These are phyloP conservation scores for Spea bombifrons DNA, from an alignment of 2,113 vertebrate species.

Conservation along the genomic window DNA sequence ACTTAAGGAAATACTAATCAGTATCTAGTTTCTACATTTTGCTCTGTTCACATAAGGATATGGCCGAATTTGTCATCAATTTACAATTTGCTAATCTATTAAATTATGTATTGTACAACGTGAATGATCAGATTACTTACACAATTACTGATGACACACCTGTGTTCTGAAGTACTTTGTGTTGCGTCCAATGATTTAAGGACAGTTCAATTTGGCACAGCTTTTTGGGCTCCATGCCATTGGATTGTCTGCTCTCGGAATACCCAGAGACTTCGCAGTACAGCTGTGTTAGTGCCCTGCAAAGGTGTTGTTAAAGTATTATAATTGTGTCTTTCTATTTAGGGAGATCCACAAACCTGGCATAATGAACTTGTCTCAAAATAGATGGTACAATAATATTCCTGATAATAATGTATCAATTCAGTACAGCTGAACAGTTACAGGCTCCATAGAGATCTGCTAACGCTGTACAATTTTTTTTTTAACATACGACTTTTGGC, in stretches of 20 bases:
- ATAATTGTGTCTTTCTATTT: slow-evolving; percentile 6
- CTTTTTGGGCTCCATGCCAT: slow-evolving; percentile 2
- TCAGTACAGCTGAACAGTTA: background rate
- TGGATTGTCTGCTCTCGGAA: slow-evolving; percentile 11
- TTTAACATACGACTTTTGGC: slow-evolving; percentile 11
- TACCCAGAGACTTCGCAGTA: background rate
- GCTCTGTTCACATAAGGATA: slow-evolving; percentile 4
- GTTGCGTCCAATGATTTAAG: slow-evolving; percentile 8
- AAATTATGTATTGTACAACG: background rate
- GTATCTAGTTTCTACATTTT: slow-evolving; percentile 27
- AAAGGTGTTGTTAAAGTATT: background rate
- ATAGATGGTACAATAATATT: background rate
- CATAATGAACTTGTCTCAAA: background rate
- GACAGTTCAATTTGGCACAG: slow-evolving; percentile 21
- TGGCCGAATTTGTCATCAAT: background rate
- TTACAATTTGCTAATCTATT: background rate
- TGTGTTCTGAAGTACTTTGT: slow-evolving; percentile 3
- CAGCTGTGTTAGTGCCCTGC: background rate
- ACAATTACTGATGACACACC: slow-evolving; percentile 6
- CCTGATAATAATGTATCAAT: background rate
- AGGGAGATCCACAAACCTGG: slow-evolving; percentile 4
- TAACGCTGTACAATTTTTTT: background rate
- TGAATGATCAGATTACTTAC: slow-evolving; percentile 16
- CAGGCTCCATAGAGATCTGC: slow-evolving; percentile 5
- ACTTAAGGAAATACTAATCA: slow-evolving; percentile 29